Evolutionary conservation across 2,888 invertebrate species (phyloP).

Genomic region (Altica lythri): DNA sequence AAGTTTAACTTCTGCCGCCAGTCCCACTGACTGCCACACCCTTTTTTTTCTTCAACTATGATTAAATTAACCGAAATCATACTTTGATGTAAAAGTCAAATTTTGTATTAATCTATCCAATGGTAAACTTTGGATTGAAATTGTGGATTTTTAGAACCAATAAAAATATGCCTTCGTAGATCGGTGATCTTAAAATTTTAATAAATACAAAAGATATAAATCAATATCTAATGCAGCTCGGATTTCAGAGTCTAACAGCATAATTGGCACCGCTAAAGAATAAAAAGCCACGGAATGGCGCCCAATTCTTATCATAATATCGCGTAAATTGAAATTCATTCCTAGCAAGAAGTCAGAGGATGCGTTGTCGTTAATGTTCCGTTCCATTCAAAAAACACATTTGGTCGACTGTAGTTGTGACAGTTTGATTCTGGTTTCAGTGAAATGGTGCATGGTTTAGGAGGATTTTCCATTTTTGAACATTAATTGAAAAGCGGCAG

Average conservation of each 20-base stretch:
- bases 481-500: conserved; percentile 54
- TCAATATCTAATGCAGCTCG: conserved; percentile 32
- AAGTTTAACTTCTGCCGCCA: too few relatives aligned
- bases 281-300: conserved; percentile 33
- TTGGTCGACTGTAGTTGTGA: conserved; percentile 46
- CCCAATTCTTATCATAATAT: conserved; percentile 49
- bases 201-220: conserved; percentile 3
- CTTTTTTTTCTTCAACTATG: too few relatives aligned
- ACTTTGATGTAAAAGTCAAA: too few relatives aligned
- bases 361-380: conserved; percentile 20
- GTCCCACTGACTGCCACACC: too few relatives aligned
- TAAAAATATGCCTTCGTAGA: too few relatives aligned
- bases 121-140: too few relatives aligned
- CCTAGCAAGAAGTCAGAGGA: conserved; percentile 39
- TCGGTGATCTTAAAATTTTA: too few relatives aligned
- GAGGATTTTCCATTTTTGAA: conserved; percentile 56
- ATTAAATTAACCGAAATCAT: too few relatives aligned
- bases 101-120: too few relatives aligned
- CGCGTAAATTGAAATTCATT: conserved; percentile 55
- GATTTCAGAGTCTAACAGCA: conserved; percentile 26
- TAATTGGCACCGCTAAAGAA: conserved; percentile 33
- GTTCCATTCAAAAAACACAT: conserved; percentile 19
- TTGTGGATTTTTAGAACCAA: too few relatives aligned
- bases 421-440: conserved; percentile 52
- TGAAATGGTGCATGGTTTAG: conserved; percentile 54